Evolutionary conservation across 2,888 invertebrate species (phyloP), one percentile per base, ranked within the genome.

Genomic region (Scaptomyza polygonia): DNA sequence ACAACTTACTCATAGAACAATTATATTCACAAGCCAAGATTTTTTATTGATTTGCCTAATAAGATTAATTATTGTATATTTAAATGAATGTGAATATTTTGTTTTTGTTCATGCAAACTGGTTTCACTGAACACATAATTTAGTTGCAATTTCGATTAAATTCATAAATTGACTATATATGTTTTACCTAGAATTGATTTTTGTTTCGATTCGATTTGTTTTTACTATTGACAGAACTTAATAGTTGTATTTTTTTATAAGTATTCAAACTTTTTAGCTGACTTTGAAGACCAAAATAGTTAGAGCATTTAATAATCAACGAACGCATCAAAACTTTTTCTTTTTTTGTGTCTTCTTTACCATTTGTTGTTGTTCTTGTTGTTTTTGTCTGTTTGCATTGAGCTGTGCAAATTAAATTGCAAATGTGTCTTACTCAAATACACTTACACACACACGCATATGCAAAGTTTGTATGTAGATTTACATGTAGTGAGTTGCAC

Each of bases 391-490:
- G 72, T 72, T 75, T 75, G 75, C 75, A 77, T 74, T 72, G 72
- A 72, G 72, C 76, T 69, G 69, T 78, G 79, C 61, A 80, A 80
- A 80, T 82, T 73, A 69, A 82, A 79, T 80, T 82, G 72, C 78
- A 68, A 77, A 63, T 67, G 64, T 69, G 64, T 72, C 68, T 63
- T 67, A 30, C 66, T 59, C 51, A 40, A 34, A 27, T 49, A 39
- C 48, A 27, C 34, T 34, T 40, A 45, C 45, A 27, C 30, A 44
- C 21, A 21, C 16, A 3, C 27, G n/a, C n/a, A n/a, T n/a, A n/a
- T n/a, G n/a, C n/a, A n/a, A n/a, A n/a, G n/a, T n/a, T n/a, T n/a
- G n/a, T n/a, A n/a, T n/a, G n/a, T n/a, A n/a, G n/a, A n/a, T n/a
- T n/a, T n/a, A n/a, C n/a, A n/a, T n/a, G n/a, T n/a, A n/a, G n/a